Conservation (phyloP, 2,113 vertebrate genomes). For the Syrmaticus mikado region DNA sequence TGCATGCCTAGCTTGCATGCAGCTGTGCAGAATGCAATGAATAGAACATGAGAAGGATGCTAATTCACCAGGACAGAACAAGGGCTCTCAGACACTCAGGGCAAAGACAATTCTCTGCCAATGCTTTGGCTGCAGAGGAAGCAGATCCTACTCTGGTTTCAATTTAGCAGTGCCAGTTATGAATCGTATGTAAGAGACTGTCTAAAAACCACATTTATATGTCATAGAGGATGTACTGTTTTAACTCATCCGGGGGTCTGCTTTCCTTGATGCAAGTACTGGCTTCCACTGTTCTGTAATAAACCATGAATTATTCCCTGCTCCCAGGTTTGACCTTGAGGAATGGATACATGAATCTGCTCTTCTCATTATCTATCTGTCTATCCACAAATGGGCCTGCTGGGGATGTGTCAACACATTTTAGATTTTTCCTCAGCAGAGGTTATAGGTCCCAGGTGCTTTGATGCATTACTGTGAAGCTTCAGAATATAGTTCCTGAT, state of each 20-base stretch:
- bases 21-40: background rate
- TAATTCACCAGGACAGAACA: background rate
- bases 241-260: background rate
- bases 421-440: slow-evolving; percentile 15
- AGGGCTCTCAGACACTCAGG: too few species aligned
- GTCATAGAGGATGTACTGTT: background rate
- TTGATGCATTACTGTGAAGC: background rate
- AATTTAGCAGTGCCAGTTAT: background rate
- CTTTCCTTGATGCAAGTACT: background rate
- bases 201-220: background rate
- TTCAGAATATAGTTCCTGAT: background rate
- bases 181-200: background rate
- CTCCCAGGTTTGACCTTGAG: background rate
- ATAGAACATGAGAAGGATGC: background rate
- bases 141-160: background rate
- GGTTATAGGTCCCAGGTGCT: slow-evolving; percentile 39
- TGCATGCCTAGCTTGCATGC: background rate
- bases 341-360: background rate
- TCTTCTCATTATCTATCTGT: slow-evolving; percentile 9
- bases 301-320: background rate
- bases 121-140: background rate
- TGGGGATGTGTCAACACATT: slow-evolving; percentile 28
- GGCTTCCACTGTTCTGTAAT: background rate
- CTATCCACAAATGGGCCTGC: background rate
- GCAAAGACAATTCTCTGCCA: background rate